A percentile compares a stretch with the other conserved stretches of the same genome.
phyloP scores from a whole-genome alignment of 2,797 vertebrate species.

The Sphenopsis melanotis region DNA sequence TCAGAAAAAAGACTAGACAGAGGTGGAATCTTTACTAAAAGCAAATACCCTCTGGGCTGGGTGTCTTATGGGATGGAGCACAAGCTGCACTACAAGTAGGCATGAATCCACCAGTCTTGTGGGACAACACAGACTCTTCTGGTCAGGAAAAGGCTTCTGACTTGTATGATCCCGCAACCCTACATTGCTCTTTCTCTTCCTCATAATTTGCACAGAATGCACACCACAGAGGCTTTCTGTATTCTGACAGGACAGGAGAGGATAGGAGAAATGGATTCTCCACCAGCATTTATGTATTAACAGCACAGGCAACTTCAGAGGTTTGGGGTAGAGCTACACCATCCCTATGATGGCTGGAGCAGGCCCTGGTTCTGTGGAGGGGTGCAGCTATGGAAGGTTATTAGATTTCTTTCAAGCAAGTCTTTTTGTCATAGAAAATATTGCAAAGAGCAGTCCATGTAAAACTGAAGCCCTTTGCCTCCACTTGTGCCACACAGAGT shows the following conservation, averaged over 20 bases:
- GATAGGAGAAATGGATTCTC: neutral
- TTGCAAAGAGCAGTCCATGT: neutral
- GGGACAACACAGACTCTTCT: rapidly evolving
- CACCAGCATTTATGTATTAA: neutral
- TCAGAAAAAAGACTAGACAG: neutral
- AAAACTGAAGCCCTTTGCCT: neutral
- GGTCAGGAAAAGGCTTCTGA: neutral
- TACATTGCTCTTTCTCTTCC: neutral
- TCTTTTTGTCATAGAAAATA: neutral
- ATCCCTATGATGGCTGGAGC: rapidly evolving
- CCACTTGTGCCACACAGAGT: neutral
- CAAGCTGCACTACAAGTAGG: neutral
- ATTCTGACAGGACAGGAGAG: neutral
- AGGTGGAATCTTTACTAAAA: neutral
- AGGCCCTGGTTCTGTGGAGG: neutral
- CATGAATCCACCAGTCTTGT: neutral
- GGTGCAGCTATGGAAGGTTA: neutral
- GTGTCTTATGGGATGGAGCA: neutral
- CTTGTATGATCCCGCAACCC: neutral
- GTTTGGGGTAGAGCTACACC: neutral
- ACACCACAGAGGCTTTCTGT: neutral
- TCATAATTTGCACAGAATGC: neutral
- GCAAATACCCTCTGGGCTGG: neutral
- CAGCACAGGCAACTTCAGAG: neutral
- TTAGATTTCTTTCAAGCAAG: neutral